Conservation (phyloP, 2,888 invertebrate species). For the Polymixis flavicincta region DNA sequence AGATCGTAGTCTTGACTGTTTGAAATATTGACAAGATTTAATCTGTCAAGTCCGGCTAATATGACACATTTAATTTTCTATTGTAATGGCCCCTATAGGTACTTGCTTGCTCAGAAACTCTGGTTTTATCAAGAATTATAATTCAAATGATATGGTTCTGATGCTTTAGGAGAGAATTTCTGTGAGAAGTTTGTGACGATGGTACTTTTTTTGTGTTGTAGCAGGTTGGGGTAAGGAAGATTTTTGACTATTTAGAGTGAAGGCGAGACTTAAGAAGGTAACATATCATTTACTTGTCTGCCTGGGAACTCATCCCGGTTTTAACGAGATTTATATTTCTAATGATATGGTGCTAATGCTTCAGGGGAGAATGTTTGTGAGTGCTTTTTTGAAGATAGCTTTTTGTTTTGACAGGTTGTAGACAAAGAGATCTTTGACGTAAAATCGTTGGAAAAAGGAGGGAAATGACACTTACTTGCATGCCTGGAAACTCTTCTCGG, state of each 20-base stretch:
- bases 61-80: too few relatives aligned
- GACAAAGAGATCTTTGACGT: neutral
- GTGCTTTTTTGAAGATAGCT: constrained; percentile 9
- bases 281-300: constrained; percentile 47
- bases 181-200: too few relatives aligned
- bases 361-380: constrained; percentile 22
- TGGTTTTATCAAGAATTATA: too few relatives aligned
- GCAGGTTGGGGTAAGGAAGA: neutral
- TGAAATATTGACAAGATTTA: too few relatives aligned
- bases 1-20: too few relatives aligned
- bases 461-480: constrained; percentile 39
- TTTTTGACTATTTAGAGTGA: neutral
- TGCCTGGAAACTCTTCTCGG: constrained; percentile 46
- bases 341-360: constrained; percentile 57
- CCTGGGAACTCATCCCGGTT: constrained; percentile 56
- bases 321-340: constrained; percentile 63
- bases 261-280: neutral
- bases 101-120: too few relatives aligned
- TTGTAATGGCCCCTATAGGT: too few relatives aligned
- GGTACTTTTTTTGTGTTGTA: too few relatives aligned
- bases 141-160: too few relatives aligned
- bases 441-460: neutral
- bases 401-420: neutral
- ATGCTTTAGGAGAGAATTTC: too few relatives aligned
- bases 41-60: too few relatives aligned